These are phyloP conservation scores for Gymnodraco acuticeps DNA, from an alignment of 2,797 vertebrate genomes.

Conservation along the genomic window DNA sequence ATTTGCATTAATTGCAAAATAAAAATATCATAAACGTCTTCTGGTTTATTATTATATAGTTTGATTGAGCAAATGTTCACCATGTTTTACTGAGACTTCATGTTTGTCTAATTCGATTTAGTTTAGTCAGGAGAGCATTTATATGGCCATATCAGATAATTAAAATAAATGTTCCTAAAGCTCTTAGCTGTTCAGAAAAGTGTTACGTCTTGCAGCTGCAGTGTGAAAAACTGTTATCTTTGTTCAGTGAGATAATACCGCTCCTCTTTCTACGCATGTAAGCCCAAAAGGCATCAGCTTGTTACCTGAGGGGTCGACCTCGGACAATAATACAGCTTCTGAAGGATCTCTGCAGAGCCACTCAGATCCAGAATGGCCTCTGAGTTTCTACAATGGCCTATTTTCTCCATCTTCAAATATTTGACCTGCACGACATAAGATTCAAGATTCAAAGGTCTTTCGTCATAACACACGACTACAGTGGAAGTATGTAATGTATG, in stretches of 20 bases:
- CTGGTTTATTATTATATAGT: too few species aligned
- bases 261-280: neutral
- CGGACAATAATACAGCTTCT: slow-evolving; percentile 29
- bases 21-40: too few species aligned
- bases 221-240: neutral
- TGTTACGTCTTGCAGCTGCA: neutral
- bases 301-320: slow-evolving; percentile 30
- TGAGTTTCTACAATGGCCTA: slow-evolving; percentile 20
- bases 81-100: too few species aligned
- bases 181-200: neutral
- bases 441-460: too few species aligned
- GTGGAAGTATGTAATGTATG: too few species aligned
- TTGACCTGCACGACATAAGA: neutral
- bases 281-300: slow-evolving; percentile 19
- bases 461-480: too few species aligned
- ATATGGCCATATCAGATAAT: neutral
- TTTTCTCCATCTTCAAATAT: slow-evolving; percentile 7
- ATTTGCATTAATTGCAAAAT: too few species aligned
- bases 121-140: neutral
- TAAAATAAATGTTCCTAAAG: neutral
- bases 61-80: too few species aligned
- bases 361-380: slow-evolving; percentile 2
- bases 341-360: slow-evolving; percentile 47
- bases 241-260: neutral
- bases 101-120: too few species aligned